A percentile compares a stretch with the other conserved stretches of the same genome.
These are phyloP conservation scores for Callionymus lyra DNA, from an alignment of 2,113 vertebrate genomes.

Conservation along the genomic window DNA sequence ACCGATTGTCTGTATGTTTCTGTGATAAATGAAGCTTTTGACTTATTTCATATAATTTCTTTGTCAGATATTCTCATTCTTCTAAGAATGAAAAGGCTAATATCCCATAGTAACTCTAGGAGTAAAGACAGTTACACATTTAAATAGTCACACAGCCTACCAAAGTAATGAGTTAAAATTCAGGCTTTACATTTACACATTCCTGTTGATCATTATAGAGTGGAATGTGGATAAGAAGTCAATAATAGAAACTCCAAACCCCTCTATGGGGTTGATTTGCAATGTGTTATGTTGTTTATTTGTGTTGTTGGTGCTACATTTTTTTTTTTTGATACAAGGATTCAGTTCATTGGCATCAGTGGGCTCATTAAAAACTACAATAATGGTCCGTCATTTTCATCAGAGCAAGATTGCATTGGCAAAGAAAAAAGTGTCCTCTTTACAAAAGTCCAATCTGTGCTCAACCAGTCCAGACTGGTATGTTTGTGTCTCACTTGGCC, in stretches of 20 bases:
- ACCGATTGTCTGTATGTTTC: too few relatives aligned
- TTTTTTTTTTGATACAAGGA: conserved; percentile 25
- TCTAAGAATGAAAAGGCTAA: too few relatives aligned
- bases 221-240: conserved; percentile 29
- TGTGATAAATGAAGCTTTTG: too few relatives aligned
- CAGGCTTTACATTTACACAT: conserved; percentile 44
- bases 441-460: conserved; percentile 35
- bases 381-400: conserved; percentile 34
- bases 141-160: too few relatives aligned
- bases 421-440: conserved; percentile 21
- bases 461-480: conserved; percentile 33
- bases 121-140: too few relatives aligned
- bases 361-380: conserved; percentile 52
- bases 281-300: conserved; percentile 19
- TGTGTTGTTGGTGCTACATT: conserved; percentile 11
- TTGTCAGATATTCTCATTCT: too few relatives aligned
- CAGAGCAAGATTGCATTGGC: conserved; percentile 20
- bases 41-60: too few relatives aligned
- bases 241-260: conserved; percentile 29
- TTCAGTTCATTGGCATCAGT: conserved; percentile 31
- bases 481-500: conserved; percentile 26
- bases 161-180: too few relatives aligned
- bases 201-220: conserved; percentile 28
- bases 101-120: too few relatives aligned
- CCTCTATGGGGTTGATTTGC: conserved; percentile 10